Conservation (phyloP, 2,113 vertebrate species). For the Rhineura floridana region DNA sequence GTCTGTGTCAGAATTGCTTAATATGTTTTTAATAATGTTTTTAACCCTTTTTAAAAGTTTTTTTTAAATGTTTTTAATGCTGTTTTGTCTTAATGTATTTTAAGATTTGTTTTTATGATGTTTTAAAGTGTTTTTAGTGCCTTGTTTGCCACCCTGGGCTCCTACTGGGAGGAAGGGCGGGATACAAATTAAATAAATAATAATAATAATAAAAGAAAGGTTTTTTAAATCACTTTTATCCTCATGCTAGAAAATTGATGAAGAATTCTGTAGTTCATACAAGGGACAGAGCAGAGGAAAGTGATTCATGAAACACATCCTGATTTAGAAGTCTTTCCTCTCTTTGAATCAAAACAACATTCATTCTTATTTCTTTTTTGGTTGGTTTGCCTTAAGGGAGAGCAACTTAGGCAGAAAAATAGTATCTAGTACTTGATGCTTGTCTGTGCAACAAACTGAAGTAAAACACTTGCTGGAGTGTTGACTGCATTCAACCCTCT, state of each 20-base stretch:
- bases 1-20: no score
- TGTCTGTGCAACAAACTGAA: background rate
- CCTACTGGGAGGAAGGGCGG: no score
- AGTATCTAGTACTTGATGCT: background rate
- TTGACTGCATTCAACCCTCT: background rate
- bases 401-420: background rate
- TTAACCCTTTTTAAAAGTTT: no score
- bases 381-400: background rate
- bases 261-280: background rate
- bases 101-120: no score
- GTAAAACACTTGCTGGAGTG: background rate
- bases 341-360: background rate
- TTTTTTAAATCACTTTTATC: conserved; percentile 9
- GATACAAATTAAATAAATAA: no score
- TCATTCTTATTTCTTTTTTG: conserved; percentile 13
- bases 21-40: no score
- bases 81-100: no score
- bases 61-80: no score
- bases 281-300: background rate
- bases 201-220: no score
- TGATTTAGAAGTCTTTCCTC: background rate
- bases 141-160: no score
- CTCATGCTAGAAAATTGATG: conserved; percentile 49
- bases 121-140: no score
- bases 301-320: background rate